phyloP scores from a whole-genome alignment of 2,888 invertebrate species.

The Diabrotica balteata region DNA sequence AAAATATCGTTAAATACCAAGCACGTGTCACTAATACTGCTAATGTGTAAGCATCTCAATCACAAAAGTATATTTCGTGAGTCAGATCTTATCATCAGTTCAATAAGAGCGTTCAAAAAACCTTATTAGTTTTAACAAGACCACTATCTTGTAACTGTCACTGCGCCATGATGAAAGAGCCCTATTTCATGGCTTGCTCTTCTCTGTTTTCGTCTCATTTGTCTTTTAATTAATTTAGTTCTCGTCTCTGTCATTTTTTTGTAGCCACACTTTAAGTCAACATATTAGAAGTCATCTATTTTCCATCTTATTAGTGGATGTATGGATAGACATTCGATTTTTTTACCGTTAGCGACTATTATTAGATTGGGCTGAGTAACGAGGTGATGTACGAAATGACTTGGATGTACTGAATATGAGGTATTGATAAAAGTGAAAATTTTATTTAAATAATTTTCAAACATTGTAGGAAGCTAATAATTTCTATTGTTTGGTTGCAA shows the following conservation, averaged over 20 bases:
- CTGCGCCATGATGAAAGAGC: conserved; percentile 52
- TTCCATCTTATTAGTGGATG: conserved; percentile 8
- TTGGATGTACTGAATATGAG: too few species aligned
- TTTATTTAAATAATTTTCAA: too few species aligned
- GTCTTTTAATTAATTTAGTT: conserved; percentile 54
- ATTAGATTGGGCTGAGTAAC: neutral
- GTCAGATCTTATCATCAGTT: conserved; percentile 16
- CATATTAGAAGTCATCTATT: conserved; percentile 25
- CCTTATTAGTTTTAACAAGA: conserved; percentile 51
- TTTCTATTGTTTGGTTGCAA: too few species aligned
- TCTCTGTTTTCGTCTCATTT: conserved; percentile 56
- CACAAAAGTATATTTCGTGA: conserved; percentile 10
- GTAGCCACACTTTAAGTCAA: conserved; percentile 32
- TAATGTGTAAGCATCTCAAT: conserved; percentile 10
- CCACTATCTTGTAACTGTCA: conserved; percentile 52
- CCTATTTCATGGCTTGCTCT: conserved; percentile 52
- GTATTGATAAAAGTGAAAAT: too few species aligned
- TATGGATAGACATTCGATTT: neutral
- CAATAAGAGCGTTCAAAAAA: conserved; percentile 35
- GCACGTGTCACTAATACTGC: too few species aligned
- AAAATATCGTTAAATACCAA: too few species aligned
- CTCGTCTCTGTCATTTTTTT: conserved; percentile 42
- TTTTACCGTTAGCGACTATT: neutral
- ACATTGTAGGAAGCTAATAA: too few species aligned
- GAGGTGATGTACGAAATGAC: too few species aligned